Evolutionary conservation across 1,140 invertebrate genomes (phyloP), one percentile per base, ranked within the genome.

Genomic region (Anadara kagoshimensis): DNA sequence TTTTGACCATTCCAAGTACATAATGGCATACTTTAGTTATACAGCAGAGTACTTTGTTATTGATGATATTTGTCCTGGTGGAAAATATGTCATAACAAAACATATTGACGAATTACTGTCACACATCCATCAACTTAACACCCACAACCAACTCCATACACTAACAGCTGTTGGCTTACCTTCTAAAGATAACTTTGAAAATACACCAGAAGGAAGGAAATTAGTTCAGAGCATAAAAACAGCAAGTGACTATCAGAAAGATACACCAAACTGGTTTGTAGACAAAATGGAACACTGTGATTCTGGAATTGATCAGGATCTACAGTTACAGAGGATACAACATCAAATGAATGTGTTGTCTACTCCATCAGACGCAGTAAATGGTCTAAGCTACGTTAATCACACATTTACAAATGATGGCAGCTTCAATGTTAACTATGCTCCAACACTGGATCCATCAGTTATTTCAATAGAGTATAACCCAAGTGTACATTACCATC

Each of bases 41-140:
- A 73, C 70, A 43, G 20, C 24, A 26, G 53, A 51, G 36, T 47
- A 67, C 20, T 66, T 58, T 29, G 43, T 53, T 2, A 44, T 73
- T 14, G 53, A 51, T 7, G 70, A 73, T 18, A 16, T 73, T 5
- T 66, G 57, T 53, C 26, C 47, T 20, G 63, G 70, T 12, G 54
- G 51, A n/a, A 29, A 73, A 45, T 73, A 73, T 36, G 26, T 54
- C 14, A 41, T 73, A 4, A 56, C 57, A 26, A 67, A 67, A 20
- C 70, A 73, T 62, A 47, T 67, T 12, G 56, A 67, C n/a, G 70
- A 73, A 26, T 45, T 73, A n/a, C 26, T 73, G 16, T 73, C 63
- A 20, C 70, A 73, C 20, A 53, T 73, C 44, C 70, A 73, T 41
- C 26, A 62, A 11, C 29, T 73, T 26, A 53, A 66, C 18, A 45